These are phyloP conservation scores for Strigamia crassipes DNA, from an alignment of 2,888 invertebrate genomes.

Conservation along the genomic window DNA sequence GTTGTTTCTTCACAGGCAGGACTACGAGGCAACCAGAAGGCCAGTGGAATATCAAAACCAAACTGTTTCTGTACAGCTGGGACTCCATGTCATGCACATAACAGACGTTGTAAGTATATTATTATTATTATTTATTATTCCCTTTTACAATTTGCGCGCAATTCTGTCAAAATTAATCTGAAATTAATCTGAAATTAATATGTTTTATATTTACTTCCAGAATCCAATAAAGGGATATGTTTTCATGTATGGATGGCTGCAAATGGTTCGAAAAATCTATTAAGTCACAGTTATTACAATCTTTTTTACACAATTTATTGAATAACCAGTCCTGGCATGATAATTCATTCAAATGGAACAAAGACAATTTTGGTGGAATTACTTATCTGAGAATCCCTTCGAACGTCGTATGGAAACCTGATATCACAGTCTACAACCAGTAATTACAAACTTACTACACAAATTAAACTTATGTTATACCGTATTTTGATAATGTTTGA, in stretches of 20 bases:
- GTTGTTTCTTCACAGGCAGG: neutral
- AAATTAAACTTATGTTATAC: neutral
- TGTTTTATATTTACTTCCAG: neutral
- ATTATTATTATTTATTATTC: too few relatives aligned
- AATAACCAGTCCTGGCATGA: slow-evolving; percentile 45
- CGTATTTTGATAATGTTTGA: neutral
- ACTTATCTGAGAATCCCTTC: slow-evolving; percentile 31
- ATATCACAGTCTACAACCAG: slow-evolving; percentile 48
- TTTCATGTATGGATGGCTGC: neutral
- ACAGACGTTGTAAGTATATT: neutral
- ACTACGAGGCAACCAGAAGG: neutral
- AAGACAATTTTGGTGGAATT: slow-evolving; percentile 45
- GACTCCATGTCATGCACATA: neutral
- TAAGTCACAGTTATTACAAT: neutral
- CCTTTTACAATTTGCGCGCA: too few relatives aligned
- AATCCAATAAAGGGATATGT: neutral
- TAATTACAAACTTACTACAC: neutral
- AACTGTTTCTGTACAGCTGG: neutral
- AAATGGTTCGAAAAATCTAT: neutral
- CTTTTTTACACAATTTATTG: neutral
- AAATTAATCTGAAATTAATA: too few relatives aligned
- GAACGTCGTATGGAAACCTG: slow-evolving; percentile 47
- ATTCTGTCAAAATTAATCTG: neutral
- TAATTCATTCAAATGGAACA: slow-evolving; percentile 43
- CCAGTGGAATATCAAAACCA: slow-evolving; percentile 3